Conservation (phyloP, 2,797 vertebrate genomes). For the Mycteria americana region DNA sequence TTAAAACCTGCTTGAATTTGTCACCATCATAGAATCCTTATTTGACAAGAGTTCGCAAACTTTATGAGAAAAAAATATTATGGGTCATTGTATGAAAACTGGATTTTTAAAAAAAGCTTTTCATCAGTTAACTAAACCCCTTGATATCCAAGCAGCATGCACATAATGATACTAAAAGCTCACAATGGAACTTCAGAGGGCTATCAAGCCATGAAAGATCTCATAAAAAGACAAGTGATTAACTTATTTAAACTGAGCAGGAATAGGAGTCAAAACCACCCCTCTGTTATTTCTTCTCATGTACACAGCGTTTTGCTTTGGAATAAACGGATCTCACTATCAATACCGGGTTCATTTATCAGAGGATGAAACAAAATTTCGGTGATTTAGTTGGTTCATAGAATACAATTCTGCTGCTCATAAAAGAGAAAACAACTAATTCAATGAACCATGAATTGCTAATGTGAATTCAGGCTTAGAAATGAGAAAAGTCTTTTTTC, state of each 20-base stretch:
- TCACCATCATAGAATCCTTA: not conserved
- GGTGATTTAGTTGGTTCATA: not conserved
- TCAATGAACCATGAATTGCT: not conserved
- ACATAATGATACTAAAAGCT: conserved; percentile 68
- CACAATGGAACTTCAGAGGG: conserved; percentile 63
- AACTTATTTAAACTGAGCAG: conserved; percentile 51
- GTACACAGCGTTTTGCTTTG: not conserved
- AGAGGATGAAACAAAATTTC: conserved; percentile 18
- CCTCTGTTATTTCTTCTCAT: not conserved
- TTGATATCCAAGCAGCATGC: conserved; percentile 35
- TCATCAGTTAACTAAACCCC: conserved; percentile 46
- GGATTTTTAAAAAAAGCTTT: conserved; percentile 42
- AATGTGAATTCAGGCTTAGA: not conserved
- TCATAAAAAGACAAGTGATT: conserved; percentile 69
- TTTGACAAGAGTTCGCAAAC: conserved; percentile 2
- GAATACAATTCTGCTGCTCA: not conserved
- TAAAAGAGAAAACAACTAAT: not conserved
- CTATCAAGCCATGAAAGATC: conserved; percentile 62
- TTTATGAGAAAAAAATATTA: conserved; percentile 46
- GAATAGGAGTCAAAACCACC: not conserved
- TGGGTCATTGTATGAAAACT: conserved; percentile 48
- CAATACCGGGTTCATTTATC: not conserved
- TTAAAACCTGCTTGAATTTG: not conserved
- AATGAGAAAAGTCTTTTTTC: not conserved
- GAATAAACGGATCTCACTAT: conserved; percentile 28